Evolutionary conservation across 2,113 vertebrate species (phyloP), one percentile per base, ranked within the genome.

Genomic region (Miniopterus natalensis): DNA sequence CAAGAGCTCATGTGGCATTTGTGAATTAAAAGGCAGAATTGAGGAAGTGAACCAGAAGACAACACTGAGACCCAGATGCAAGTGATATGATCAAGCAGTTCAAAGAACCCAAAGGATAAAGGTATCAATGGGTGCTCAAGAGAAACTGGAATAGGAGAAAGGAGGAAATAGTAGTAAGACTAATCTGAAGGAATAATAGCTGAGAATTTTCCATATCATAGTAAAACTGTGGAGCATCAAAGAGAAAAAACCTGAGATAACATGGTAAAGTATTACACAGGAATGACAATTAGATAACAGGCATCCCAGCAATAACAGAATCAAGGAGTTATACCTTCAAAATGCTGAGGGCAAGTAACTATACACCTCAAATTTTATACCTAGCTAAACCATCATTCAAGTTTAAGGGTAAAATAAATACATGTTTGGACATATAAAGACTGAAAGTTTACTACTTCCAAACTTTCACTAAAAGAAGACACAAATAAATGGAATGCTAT

Each of bases 351-450:
- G 59, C 3, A 70, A 73, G 51, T n/a, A 59, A 63, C 45, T 68
- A 42, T 11, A 74, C 49, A 61, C 47, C 25, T 77, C 42, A 40
- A 53, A 25, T 63, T 83, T 84, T 84, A 70, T 45, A 84, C 27
- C 57, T 74, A 51, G 55, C 40, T 79, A 78, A 88, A 68, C 25
- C 17, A 55, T 31, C 51, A 57, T 18, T 68, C 70, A 77, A 77
- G 18, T 84, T 55, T 31, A 51, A 79, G 51, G 31, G 27, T 36
- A 84, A 88, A 95, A 90, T 27, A 85, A 63, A 91, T 66, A 57
- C 27, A n/a, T 21, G 10, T 20, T 84, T 36, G 70, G 66, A 68
- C 61, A 80, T 70, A 79, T 2, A 31, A 77, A 89, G 74, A 92
- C 65, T 42, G 65, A 65, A 21, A 49, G 53, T 29, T 49, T 70